Percentiles rank a stretch among this genome's conserved stretches.
Evolutionary conservation across 1,140 invertebrate genomes (phyloP).

Genomic region (Brachionus paranguensis): DNA sequence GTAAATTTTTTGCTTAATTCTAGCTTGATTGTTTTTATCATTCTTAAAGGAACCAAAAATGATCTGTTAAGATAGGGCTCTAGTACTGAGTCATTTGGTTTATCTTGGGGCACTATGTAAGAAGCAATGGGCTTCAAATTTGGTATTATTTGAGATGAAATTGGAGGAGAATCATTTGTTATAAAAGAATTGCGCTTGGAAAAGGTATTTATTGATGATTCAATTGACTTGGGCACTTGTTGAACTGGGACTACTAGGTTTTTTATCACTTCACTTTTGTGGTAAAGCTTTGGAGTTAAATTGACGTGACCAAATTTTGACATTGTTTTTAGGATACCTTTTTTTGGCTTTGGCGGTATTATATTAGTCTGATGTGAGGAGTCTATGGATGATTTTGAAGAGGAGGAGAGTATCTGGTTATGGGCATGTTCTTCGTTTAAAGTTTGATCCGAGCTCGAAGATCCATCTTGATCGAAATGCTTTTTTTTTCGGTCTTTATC

Average conservation of each 20-base stretch:
- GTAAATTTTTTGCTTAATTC: neutral
- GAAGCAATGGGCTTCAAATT: neutral
- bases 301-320: constrained; percentile 10
- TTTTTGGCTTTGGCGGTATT: neutral
- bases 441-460: neutral
- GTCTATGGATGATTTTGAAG: constrained; percentile 10
- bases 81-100: neutral
- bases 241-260: neutral
- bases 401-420: neutral
- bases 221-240: neutral
- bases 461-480: neutral
- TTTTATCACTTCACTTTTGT: neutral
- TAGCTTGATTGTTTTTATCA: neutral
- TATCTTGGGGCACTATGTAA: neutral
- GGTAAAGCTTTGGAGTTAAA: neutral
- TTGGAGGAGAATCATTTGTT: neutral
- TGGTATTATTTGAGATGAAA: neutral
- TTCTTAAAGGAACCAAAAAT: neutral
- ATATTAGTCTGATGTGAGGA: neutral
- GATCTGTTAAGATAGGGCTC: neutral
- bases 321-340: constrained; percentile 22
- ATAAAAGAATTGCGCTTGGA: neutral
- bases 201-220: neutral
- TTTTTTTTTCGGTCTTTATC: constrained; percentile 13
- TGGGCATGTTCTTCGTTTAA: neutral